Percentiles rank a stretch among this genome's conserved stretches.
Evolutionary conservation across 2,888 invertebrate genomes (phyloP).

Genomic region (Drosophila maculinotata): DNA sequence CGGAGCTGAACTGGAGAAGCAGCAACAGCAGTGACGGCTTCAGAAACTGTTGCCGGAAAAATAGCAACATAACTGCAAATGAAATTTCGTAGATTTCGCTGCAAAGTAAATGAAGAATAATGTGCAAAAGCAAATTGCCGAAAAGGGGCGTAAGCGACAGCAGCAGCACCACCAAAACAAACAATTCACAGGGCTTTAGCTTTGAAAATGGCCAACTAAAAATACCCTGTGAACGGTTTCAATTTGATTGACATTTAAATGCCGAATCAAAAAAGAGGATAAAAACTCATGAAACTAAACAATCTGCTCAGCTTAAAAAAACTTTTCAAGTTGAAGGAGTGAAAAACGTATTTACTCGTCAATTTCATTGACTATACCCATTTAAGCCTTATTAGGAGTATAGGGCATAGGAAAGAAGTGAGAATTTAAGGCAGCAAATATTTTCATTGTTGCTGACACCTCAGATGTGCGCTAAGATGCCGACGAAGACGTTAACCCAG

Average conservation of each 20-base stretch:
- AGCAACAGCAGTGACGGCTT: constrained; percentile 26
- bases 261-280: too few relatives aligned
- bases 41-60: constrained; percentile 54
- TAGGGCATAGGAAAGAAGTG: constrained; percentile 17
- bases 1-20: constrained; percentile 4
- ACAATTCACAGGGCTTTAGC: background rate
- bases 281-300: background rate
- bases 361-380: too few relatives aligned
- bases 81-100: constrained; percentile 76
- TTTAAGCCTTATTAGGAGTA: too few relatives aligned
- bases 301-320: too few relatives aligned
- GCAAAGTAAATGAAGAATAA: constrained; percentile 80
- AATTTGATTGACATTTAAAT: too few relatives aligned
- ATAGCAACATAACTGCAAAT: constrained; percentile 79
- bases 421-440: constrained; percentile 64
- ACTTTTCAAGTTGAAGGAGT: too few relatives aligned
- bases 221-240: constrained; percentile 2
- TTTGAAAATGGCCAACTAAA: background rate
- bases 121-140: constrained; percentile 74
- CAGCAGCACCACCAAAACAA: constrained; percentile 17
- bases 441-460: constrained; percentile 80
- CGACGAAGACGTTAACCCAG: constrained; percentile 13
- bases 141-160: constrained; percentile 40
- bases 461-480: constrained; percentile 41
- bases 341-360: too few relatives aligned